phyloP scores from a whole-genome alignment of 2,888 invertebrate species.

The Trichopria drosophilae region DNA sequence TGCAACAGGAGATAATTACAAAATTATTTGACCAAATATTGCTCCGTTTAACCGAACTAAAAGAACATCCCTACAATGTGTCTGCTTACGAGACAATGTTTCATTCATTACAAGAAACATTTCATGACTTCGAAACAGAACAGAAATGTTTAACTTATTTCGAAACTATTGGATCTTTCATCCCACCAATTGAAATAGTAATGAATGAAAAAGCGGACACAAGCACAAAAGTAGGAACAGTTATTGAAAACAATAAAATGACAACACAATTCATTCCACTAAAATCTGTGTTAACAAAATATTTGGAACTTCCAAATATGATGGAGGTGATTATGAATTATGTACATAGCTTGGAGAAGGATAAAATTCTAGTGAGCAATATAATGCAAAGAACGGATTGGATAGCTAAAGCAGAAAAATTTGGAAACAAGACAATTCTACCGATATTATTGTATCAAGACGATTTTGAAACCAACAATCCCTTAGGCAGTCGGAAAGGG shows the following conservation, averaged over 20 bases:
- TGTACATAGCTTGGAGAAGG: conserved; percentile 10
- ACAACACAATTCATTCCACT: conserved; percentile 31
- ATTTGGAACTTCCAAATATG: conserved; percentile 27
- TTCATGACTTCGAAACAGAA: neutral
- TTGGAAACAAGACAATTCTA: conserved; percentile 26
- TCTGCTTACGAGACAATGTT: neutral
- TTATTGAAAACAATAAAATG: too few relatives aligned
- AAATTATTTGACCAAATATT: conserved; percentile 12
- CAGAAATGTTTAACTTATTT: conserved; percentile 5
- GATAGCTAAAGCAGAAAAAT: conserved; percentile 15
- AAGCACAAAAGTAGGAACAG: too few relatives aligned
- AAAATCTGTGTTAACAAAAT: conserved; percentile 22
- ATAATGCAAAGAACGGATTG: conserved; percentile 24
- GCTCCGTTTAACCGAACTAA: conserved; percentile 4
- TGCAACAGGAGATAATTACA: conserved; percentile 16
- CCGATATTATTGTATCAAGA: conserved; percentile 35
- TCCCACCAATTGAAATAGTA: conserved; percentile 7
- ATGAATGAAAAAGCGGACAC: neutral
- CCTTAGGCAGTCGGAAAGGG: conserved; percentile 34
- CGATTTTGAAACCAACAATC: conserved; percentile 38
- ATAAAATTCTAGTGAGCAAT: conserved; percentile 20
- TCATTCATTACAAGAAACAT: neutral
- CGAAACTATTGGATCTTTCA: conserved; percentile 8
- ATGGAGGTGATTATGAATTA: conserved; percentile 24
- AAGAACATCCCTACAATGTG: conserved; percentile 6